Evolutionary conservation across 2,888 invertebrate species (phyloP).

Genomic region (Xylocampa areola): DNA sequence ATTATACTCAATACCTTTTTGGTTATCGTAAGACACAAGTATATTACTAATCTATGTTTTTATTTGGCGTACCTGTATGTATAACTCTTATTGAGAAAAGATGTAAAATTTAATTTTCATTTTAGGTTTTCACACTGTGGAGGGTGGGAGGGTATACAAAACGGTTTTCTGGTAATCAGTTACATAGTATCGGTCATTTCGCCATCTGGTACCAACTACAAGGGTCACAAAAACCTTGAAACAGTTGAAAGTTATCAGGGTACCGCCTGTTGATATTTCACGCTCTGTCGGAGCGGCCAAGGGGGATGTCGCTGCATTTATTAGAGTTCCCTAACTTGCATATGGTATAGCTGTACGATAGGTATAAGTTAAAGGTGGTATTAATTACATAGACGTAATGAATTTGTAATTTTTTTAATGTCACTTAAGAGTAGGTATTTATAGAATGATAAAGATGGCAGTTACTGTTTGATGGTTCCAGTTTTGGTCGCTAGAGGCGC

Average conservation of each 20-base stretch:
- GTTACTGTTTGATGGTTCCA: background rate
- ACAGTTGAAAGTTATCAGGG: slow-evolving; percentile 46
- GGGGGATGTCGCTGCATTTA: slow-evolving; percentile 25
- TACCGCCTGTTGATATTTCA: slow-evolving; percentile 44
- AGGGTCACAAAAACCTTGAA: background rate
- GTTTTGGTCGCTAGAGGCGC: background rate
- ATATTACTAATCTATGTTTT: too few relatives aligned
- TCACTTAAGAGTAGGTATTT: too few relatives aligned
- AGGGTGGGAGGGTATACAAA: too few relatives aligned
- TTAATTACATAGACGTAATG: background rate
- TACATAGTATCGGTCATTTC: background rate
- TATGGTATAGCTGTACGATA: slow-evolving; percentile 35
- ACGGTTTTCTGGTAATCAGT: slow-evolving; percentile 8
- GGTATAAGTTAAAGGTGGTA: background rate
- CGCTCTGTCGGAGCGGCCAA: slow-evolving; percentile 28
- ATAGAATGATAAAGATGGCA: too few relatives aligned
- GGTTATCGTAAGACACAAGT: too few relatives aligned
- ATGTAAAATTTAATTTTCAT: too few relatives aligned
- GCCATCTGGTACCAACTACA: slow-evolving; percentile 20
- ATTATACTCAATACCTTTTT: too few relatives aligned
- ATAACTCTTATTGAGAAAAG: too few relatives aligned
- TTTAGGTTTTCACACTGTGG: too few relatives aligned
- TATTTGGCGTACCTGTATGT: too few relatives aligned
- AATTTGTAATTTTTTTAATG: background rate
- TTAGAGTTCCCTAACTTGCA: slow-evolving; percentile 34